Evolutionary conservation across 2,888 invertebrate genomes (phyloP), one percentile per base, ranked within the genome.

Genomic region (Ametastegia equiseti): DNA sequence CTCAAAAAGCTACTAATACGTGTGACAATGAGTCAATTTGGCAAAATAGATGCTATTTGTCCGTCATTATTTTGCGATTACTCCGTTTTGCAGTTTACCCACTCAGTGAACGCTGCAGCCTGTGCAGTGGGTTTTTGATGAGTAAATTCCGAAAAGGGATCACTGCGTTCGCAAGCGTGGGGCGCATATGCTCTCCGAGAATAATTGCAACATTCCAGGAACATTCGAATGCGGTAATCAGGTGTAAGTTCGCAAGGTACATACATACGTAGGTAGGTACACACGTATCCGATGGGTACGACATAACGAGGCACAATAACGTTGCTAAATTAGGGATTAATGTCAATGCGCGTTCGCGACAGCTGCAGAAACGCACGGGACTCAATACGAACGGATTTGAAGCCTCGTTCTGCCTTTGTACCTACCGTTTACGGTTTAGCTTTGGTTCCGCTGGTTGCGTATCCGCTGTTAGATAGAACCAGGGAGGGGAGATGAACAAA

Each of bases 361-460:
- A 45, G 6, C 27, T 71, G 47, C 7, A 30, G 2, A 11, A n/a
- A 39, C 39, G n/a, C n/a, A n/a, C n/a, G n/a, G 57, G 19, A 75
- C 39, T 75, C 6, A 19, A 54, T 36, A 63, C 5, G 60, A 45
- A 63, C 36, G 9, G 19, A 30, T 39, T 78, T n/a, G n/a, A n/a
- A n/a, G n/a, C n/a, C n/a, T 42, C 42, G 60, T 78, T 78, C 27
- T 63, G 27, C 60, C 78, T 63, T 60, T 63, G 78, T 78, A 60
- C 42, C 78, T 78, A 60, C 42, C 78, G 60, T 78, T 42, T 57
- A 63, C 57, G 39, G 42, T 60, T 60, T 78, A 63, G 57, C 45
- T 78, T 5, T 23, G 15, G 75, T 75, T 75, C 42, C 78, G 60
- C 27, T 63, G 7, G 39, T 2, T 75, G 75, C 50, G 54, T 75